Evolutionary conservation across 2,113 vertebrate genomes (phyloP), one percentile per base, ranked within the genome.

Genomic region (Suricata suricatta): DNA sequence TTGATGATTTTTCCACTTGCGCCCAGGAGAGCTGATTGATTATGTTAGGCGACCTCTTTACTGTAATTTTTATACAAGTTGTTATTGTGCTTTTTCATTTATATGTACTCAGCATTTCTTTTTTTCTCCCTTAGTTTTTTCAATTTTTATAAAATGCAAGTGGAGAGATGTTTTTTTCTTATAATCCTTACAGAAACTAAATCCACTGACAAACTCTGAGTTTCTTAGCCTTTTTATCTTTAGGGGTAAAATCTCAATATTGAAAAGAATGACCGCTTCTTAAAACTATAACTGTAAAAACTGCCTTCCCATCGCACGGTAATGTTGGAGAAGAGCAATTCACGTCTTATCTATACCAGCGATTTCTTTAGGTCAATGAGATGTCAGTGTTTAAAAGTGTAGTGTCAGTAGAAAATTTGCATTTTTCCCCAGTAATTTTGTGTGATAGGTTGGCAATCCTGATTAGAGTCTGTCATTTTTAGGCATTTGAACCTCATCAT

Each of bases 71-170:
- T 91, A 52, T 25, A 96, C 88, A 71, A 52, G 57, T 96, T 90
- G 38, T 91, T 98, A 84, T 88, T 29, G 19, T 0, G 5, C 19
- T n/a, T 64, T 93, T 95, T 93, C 91, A 92, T 93, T 95, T 93
- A 23, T 54, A 50, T 7, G 5, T 23, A 81, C 38, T 68, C 19
- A 57, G 80, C 1, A 1, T 82, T 98, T 98, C 88, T 84, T 96
- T 77, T 88, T 44, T 47, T 63, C 68, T 88, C 47, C 38, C 25
- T 87, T 69, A 17, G 44, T 54, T 63, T 80, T 54, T 63, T 35
- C 41, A 60, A 71, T 93, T 97, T 97, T 98, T 95, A 97, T 85
- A 86, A 90, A 79, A 57, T 90, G 96, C 91, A 95, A 93, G 71
- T 50, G 4, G 72, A 94, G 76, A 57, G 25, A 27, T 50, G 50